Conservation (phyloP, 2,888 invertebrate species). For the Lysandra bellargus region DNA sequence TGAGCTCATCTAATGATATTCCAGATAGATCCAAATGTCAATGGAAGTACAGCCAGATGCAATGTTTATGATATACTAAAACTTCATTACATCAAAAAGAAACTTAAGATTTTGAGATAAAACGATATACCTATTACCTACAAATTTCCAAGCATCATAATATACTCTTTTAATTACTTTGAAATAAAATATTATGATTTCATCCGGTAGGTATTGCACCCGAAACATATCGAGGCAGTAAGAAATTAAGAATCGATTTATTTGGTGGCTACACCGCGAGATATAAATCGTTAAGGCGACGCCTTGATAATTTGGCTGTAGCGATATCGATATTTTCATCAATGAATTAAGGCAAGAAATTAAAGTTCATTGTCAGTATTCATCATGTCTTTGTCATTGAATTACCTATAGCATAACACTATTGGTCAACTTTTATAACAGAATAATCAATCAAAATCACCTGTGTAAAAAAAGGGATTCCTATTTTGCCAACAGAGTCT, state of each 20-base stretch:
- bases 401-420: no score
- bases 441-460: no score
- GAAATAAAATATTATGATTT: neutral
- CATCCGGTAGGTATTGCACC: neutral
- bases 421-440: no score
- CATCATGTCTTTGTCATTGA: no score
- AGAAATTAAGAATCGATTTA: neutral
- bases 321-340: no score
- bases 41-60: neutral
- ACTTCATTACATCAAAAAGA: neutral
- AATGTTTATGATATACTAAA: neutral
- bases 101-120: neutral
- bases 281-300: no score
- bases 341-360: no score
- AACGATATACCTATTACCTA: neutral
- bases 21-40: neutral
- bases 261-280: no score
- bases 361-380: no score
- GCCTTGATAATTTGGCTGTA: no score
- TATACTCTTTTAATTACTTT: neutral
- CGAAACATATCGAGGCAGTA: neutral
- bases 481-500: no score
- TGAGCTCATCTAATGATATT: neutral
- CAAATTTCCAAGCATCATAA: neutral
- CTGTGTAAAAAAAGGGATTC: no score